A percentile compares a stretch with the other conserved stretches of the same genome.
phyloP scores from a whole-genome alignment of 2,113 vertebrate species.

The Parus major region DNA sequence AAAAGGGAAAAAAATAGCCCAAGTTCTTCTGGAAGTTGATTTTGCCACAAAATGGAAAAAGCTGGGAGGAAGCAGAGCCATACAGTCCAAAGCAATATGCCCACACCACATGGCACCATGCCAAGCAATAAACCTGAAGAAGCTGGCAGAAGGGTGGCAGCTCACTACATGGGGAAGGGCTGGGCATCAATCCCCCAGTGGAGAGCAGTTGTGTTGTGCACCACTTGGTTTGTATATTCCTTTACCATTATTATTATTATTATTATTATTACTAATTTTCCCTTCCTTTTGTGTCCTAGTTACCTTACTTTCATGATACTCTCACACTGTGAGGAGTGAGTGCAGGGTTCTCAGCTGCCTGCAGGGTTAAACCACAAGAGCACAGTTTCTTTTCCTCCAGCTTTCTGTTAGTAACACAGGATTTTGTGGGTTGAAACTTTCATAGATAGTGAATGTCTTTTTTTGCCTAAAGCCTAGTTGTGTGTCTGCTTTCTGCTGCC shows the following conservation, averaged over 20 bases:
- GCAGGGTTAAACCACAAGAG: neutral
- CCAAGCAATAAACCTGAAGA: neutral
- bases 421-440: neutral
- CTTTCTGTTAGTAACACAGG: neutral
- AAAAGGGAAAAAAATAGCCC: neutral
- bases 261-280: neutral
- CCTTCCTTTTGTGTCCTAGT: neutral
- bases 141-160: neutral
- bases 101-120: neutral
- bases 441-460: neutral
- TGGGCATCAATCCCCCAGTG: rapidly evolving
- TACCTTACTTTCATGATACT: neutral
- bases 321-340: neutral
- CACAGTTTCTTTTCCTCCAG: neutral
- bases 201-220: neutral
- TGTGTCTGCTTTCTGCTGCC: neutral
- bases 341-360: neutral
- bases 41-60: neutral
- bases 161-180: neutral
- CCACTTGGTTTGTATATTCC: neutral
- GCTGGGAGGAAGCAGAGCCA: neutral
- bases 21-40: neutral
- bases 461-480: neutral
- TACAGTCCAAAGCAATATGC: neutral
- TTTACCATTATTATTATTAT: neutral